Evolutionary conservation across 2,888 invertebrate species (phyloP), one percentile per base, ranked within the genome.

Genomic region (Phyllotreta striolata): DNA sequence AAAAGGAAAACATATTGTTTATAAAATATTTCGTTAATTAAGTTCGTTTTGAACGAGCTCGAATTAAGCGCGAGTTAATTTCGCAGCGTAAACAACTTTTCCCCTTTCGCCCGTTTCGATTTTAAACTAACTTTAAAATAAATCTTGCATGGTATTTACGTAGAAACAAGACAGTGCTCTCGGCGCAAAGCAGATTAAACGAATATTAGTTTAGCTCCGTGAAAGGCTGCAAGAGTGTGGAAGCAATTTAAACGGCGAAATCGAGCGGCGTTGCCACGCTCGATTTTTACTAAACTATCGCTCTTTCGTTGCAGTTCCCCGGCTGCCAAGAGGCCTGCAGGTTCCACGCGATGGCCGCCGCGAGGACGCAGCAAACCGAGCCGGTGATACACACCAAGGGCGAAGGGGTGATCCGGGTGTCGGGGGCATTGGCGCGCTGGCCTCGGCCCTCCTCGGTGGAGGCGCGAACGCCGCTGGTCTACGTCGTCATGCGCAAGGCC

Each of bases 261-360:
- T 24, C 3, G 14, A 49, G 10, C 10, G 14, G 9, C n/a, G 24
- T 34, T 49, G 24, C 4, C 1, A 9, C 2, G 41, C 9, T 41
- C 10, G 35, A 34, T 37, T 13, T 41, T 37, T 52, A 13, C 9
- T 39, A 37, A 8, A 41, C 10, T 49, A 12, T 58, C 38, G 40
- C 64, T 60, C 65, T 63, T 75, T 76, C 73, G 68, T 85, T 83
- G 60, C 86, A 90, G 90, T 88, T 88, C 77, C 87, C 88, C 57
- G 90, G 90, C 55, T 90, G 90, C 79, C 88, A 88, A 80, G 87
- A 88, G 72, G 89, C 90, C 35, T 90, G 89, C 78, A 85, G 87
- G 72, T 90, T 89, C 77, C 89, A 89, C 78, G 84, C 85, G 51
- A 88, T 88, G 80, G 87, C 86, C 34, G 85, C 86, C 44, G 79